Evolutionary conservation across 2,888 invertebrate genomes (phyloP).

Genomic region (Petrolisthes cinctipes): DNA sequence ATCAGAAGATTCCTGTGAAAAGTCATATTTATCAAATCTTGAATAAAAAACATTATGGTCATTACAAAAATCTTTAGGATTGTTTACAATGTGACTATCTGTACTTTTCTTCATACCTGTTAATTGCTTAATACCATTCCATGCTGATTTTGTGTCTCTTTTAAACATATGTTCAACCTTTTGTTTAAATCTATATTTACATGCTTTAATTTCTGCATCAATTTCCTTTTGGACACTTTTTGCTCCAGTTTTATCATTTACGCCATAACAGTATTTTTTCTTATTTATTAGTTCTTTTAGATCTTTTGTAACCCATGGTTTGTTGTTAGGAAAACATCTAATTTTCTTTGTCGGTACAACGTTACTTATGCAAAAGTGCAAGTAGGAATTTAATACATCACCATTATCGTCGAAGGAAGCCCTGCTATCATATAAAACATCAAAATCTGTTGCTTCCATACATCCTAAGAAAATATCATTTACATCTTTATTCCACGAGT

Average conservation of each 20-base stretch:
- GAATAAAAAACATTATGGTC: constrained; percentile 7
- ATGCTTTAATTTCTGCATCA: not conserved
- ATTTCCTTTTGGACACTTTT: constrained; percentile 15
- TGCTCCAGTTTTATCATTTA: not conserved
- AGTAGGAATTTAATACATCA: not conserved
- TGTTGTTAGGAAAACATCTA: constrained; percentile 16
- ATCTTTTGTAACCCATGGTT: constrained; percentile 23
- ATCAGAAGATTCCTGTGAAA: constrained; percentile 7
- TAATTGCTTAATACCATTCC: not conserved
- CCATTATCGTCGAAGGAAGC: not conserved
- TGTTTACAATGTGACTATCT: not conserved
- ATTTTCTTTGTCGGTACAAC: constrained; percentile 10
- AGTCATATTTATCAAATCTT: constrained; percentile 24
- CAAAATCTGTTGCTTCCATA: constrained; percentile 16
- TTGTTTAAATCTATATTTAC: not conserved
- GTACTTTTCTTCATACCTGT: not conserved
- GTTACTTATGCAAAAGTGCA: constrained; percentile 20
- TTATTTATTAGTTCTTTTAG: constrained; percentile 11
- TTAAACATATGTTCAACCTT: constrained; percentile 9
- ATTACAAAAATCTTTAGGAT: constrained; percentile 18
- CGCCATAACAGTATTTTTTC: not conserved
- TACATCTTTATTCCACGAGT: constrained; percentile 18
- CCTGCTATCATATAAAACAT: constrained; percentile 19
- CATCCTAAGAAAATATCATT: constrained; percentile 10
- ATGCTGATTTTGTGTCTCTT: constrained; percentile 11